Conservation (phyloP, 2,113 vertebrate species). For the Barbus barbus region DNA sequence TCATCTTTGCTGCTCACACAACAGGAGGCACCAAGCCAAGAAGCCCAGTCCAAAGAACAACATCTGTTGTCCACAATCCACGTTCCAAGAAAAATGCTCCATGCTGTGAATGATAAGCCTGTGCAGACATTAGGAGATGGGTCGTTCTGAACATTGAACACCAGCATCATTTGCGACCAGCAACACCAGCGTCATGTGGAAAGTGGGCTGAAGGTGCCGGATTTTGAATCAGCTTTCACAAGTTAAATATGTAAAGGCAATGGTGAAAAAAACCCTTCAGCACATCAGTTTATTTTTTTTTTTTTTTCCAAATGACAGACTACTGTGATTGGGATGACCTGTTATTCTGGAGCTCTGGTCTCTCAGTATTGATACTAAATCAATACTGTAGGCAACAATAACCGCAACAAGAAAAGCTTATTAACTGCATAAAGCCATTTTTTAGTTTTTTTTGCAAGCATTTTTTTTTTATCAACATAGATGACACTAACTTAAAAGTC, state of each 20-base stretch:
- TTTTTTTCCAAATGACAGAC: background rate
- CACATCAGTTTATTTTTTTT: background rate
- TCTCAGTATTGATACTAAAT: background rate
- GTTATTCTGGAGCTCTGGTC: background rate
- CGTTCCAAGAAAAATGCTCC: background rate
- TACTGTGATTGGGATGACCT: background rate
- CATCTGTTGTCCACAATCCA: background rate
- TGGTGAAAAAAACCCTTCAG: background rate
- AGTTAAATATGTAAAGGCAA: background rate
- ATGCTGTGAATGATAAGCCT: background rate
- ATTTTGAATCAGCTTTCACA: background rate
- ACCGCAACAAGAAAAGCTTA: background rate
- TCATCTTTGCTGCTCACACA: background rate
- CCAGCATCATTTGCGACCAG: background rate
- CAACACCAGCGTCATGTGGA: slow-evolving; percentile 19
- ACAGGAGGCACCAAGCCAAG: background rate
- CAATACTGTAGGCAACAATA: background rate
- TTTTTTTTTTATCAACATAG: too few relatives aligned
- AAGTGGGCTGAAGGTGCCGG: background rate
- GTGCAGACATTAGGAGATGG: background rate
- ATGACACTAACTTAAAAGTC: too few relatives aligned
- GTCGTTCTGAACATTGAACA: background rate
- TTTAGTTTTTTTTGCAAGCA: too few relatives aligned
- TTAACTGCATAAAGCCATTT: background rate
- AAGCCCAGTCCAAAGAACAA: background rate